phyloP scores from a whole-genome alignment of 2,888 invertebrate genomes.

The Eristalis arbustorum region DNA sequence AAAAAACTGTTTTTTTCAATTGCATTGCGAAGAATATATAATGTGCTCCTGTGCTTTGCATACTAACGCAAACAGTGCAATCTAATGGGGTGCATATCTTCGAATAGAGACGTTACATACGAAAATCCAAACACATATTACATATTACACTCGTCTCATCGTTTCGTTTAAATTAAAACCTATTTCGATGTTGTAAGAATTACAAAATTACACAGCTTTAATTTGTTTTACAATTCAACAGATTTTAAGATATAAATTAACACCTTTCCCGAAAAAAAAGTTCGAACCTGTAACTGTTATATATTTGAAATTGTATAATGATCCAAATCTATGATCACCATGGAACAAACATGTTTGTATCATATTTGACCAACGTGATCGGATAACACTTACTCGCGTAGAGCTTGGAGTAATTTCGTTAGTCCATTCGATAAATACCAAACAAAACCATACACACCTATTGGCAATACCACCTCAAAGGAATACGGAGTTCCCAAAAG shows the following conservation, averaged over 20 bases:
- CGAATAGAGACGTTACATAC: neutral
- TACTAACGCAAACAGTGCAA: neutral
- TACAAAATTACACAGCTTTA: neutral
- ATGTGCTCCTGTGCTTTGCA: neutral
- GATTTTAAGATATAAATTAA: neutral
- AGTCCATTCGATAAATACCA: slow-evolving; percentile 1
- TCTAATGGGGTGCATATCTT: neutral
- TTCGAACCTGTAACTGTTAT: neutral
- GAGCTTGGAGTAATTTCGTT: neutral
- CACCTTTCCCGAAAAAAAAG: neutral
- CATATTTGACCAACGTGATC: neutral
- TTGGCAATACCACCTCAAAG: slow-evolving; percentile 33
- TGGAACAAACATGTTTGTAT: neutral
- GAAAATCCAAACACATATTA: neutral
- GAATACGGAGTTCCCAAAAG: slow-evolving; percentile 1
- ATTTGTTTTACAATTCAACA: neutral
- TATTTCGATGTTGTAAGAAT: neutral
- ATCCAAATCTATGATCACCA: neutral
- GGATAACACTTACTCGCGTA: neutral
- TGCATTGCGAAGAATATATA: neutral
- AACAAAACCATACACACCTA: neutral
- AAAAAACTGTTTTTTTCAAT: neutral
- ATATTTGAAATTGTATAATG: neutral
- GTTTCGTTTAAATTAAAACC: neutral
- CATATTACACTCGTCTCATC: neutral